Evolutionary conservation across 2,888 invertebrate genomes (phyloP), one percentile per base, ranked within the genome.

Genomic region (Apocheima hispidaria): DNA sequence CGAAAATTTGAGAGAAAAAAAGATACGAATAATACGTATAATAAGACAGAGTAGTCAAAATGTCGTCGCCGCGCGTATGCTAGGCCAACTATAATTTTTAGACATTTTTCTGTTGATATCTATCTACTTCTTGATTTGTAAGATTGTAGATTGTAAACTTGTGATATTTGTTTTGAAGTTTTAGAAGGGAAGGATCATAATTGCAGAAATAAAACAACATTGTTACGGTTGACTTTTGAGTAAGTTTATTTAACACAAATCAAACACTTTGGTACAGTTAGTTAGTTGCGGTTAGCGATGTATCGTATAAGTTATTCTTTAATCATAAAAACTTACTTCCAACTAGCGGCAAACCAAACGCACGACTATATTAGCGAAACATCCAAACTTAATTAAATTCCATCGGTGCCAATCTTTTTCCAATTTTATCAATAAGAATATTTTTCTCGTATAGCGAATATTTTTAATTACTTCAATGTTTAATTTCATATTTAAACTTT

Each of bases 261-360:
- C 90, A 90, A 93, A 92, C 91, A 92, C 93, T 93, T 93, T 93
- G 93, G 93, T 93, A 93, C 92, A 92, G 88, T 90, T 84, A 84
- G 87, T 90, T 89, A 87, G 86, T 86, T 86, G 90, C 84, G 82
- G 82, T 84, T 79, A 86, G 87, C 87, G 79, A 81, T 82, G 79
- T 83, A 79, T 81, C 78, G 81, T 83, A 73, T 76, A 75, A 61
- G 60, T 61, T 41, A 79, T 80, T 77, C 48, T 38, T 79, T 80
- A 77, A 79, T 73, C 74, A 80, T 73, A 71, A 74, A n/a, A 82
- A 77, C 72, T 75, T 75, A 78, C 74, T 74, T 75, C 71, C 75
- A 79, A 78, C 69, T 82, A 84, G 84, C 87, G 71, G 84, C 85
- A 81, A 88, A 86, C 81, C 74, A 83, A 90, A 86, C 79, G 77